Percentiles rank a stretch among this genome's conserved stretches.
Conservation (phyloP, 2,888 invertebrate genomes). For the Camptogramma bilineatum region DNA sequence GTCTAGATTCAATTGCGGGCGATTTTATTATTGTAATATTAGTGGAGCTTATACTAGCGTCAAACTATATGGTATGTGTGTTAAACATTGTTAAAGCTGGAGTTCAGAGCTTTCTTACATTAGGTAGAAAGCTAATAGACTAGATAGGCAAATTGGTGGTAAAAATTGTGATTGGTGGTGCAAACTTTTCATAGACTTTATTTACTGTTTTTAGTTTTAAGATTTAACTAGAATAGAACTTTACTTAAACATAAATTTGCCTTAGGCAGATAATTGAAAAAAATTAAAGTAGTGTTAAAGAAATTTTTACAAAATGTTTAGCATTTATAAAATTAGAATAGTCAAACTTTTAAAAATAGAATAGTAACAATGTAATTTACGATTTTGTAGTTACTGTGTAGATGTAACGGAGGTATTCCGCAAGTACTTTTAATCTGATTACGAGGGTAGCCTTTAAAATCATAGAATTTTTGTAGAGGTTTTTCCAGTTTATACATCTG, state of each 20-base stretch:
- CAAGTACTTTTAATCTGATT: conserved; percentile 65
- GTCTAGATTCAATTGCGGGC: conserved; percentile 65
- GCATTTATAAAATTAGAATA: conserved; percentile 56
- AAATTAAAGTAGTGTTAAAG: conserved; percentile 50
- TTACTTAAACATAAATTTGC: conserved; percentile 63
- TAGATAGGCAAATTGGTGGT: conserved; percentile 65
- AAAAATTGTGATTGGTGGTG: conserved; percentile 80
- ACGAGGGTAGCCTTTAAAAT: conserved; percentile 62
- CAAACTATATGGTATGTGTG: conserved; percentile 52
- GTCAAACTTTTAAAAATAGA: conserved; percentile 59
- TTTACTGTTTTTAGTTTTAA: conserved; percentile 73
- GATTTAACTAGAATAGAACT: conserved; percentile 56
- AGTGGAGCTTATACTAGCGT: conserved; percentile 69
- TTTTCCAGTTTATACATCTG: conserved; percentile 57
- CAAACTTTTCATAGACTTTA: conserved; percentile 71
- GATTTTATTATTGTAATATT: conserved; percentile 70
- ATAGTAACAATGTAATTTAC: conserved; percentile 61
- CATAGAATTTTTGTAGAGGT: conserved; percentile 65
- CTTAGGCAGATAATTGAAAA: conserved; percentile 60
- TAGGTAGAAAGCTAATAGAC: conserved; percentile 66
- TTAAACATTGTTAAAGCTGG: conserved; percentile 43
- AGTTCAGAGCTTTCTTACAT: conserved; percentile 45
- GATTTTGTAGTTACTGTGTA: conserved; percentile 69
- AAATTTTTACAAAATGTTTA: conserved; percentile 48
- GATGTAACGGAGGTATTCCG: conserved; percentile 66